Evolutionary conservation across 2,113 vertebrate species (phyloP), one percentile per base, ranked within the genome.

Genomic region (Periophthalmodon schlosseri): DNA sequence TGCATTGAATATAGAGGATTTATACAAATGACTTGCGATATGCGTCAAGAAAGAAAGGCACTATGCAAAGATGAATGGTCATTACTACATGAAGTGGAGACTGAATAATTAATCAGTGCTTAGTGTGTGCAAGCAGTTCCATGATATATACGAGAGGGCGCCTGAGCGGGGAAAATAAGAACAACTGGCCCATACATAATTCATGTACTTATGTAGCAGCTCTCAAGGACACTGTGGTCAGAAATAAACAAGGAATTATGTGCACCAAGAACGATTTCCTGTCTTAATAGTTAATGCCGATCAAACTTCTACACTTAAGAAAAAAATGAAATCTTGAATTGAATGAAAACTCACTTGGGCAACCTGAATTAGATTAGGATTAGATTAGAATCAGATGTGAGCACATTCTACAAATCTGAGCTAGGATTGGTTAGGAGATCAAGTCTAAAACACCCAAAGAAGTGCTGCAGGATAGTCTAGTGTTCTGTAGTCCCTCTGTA

Each of bases 141-240:
- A 65, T 2, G 1, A 58, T 70, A 79, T 70, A 14, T 61, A 70
- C 23, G n/a, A 46, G 21, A 77, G 49, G 68, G 60, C 58, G 47
- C 72, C 64, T 39, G 46, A 50, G 74, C 68, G 49, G 39, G 2
- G 50, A 78, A 78, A 66, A 56, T 69, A 76, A 76, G 49, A 70
- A 69, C 28, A 74, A 64, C 46, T 70, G 71, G 73, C 36, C 64
- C 20, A 80, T 82, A 69, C 58, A 83, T 79, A 67, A 87, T 81
- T 74, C 15, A 85, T 82, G 73, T 60, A 56, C 33, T 52, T 39
- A 49, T 18, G 60, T 63, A 63, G 60, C 16, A 6, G 8, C 15
- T 9, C 4, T 6, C 61, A 60, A n/a, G 52, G 33, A 73, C 23
- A 65, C 33, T 68, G 8, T 46, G 44, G 67, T 76, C 75, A 70